A percentile compares a stretch with the other conserved stretches of the same genome.
phyloP scores from a whole-genome alignment of 2,113 vertebrate species.

The Oncorhynchus gorbuscha region DNA sequence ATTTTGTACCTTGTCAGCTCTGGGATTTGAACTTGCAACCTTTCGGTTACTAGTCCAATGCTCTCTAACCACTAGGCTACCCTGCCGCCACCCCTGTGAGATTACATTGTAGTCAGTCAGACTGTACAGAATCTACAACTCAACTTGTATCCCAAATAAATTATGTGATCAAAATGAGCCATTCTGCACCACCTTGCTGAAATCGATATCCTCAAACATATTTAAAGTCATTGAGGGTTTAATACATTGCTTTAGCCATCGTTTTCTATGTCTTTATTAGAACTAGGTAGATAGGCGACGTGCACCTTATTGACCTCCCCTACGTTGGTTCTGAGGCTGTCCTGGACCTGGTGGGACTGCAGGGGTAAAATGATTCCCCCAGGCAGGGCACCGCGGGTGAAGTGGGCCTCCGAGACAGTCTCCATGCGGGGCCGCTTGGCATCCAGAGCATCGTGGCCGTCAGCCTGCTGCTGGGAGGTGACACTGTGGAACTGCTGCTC shows the following conservation, averaged over 20 bases:
- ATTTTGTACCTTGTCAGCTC: too few relatives aligned
- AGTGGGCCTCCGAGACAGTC: slow-evolving; percentile 84
- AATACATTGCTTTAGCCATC: background rate
- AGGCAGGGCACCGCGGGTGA: slow-evolving; percentile 77
- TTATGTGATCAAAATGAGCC: too few relatives aligned
- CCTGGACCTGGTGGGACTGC: slow-evolving; percentile 80
- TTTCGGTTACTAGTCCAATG: too few relatives aligned
- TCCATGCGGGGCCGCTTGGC: slow-evolving; percentile 92
- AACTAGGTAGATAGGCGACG: background rate
- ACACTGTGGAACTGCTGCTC: slow-evolving; percentile 88
- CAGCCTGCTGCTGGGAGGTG: slow-evolving; percentile 63
- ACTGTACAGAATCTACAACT: too few relatives aligned
- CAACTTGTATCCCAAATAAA: too few relatives aligned
- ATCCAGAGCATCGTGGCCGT: slow-evolving; percentile 87
- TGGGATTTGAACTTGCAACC: too few relatives aligned
- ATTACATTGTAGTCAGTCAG: too few relatives aligned
- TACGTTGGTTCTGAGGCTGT: slow-evolving; percentile 80
- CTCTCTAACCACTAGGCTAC: too few relatives aligned
- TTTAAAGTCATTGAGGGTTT: background rate
- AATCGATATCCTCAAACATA: too few relatives aligned
- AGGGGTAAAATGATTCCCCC: slow-evolving; percentile 78
- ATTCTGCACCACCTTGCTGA: too few relatives aligned
- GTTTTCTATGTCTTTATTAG: background rate
- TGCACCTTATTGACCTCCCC: slow-evolving; percentile 91
- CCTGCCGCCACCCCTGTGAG: too few relatives aligned